phyloP scores from a whole-genome alignment of 2,888 invertebrate species.

The Plagodis pulveraria region DNA sequence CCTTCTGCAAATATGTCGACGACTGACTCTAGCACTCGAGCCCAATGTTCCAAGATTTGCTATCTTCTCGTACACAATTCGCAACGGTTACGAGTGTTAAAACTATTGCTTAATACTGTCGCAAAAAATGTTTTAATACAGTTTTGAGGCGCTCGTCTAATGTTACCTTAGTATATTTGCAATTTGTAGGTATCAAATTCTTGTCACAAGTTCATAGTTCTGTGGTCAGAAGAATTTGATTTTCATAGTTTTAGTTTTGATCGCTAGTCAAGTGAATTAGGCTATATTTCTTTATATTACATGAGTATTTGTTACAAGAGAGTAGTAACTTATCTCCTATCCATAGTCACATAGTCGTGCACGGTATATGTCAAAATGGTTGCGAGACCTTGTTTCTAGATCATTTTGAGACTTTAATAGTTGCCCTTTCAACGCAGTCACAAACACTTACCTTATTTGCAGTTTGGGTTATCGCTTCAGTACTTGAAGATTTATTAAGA shows the following conservation, averaged over 20 bases:
- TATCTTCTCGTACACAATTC: conserved; percentile 43
- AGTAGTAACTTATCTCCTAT: conserved; percentile 15
- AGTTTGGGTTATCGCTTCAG: conserved; percentile 19
- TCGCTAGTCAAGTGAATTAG: too few relatives aligned
- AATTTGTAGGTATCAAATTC: too few relatives aligned
- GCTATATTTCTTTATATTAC: too few relatives aligned
- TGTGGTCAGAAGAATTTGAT: too few relatives aligned
- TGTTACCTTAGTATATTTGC: too few relatives aligned
- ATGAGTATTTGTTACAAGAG: too few relatives aligned
- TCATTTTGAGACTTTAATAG: conserved; percentile 21
- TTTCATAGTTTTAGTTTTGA: too few relatives aligned
- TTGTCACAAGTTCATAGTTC: too few relatives aligned
- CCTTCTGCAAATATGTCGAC: too few relatives aligned
- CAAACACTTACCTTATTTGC: conserved; percentile 38
- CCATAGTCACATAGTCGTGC: conserved; percentile 48
- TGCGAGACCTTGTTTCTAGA: conserved; percentile 40
- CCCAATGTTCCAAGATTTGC: conserved; percentile 45
- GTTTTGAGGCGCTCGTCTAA: too few relatives aligned
- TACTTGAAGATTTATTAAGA: conserved; percentile 31
- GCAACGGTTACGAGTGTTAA: conserved; percentile 21
- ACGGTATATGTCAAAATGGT: conserved; percentile 45
- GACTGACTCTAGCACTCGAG: conserved; percentile 47
- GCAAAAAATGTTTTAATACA: too few relatives aligned
- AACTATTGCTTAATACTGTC: too few relatives aligned
- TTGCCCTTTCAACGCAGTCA: conserved; percentile 25